Percentiles rank a stretch among this genome's conserved stretches.
phyloP scores from a whole-genome alignment of 2,113 vertebrate species.

The Oreochromis tanganicae region DNA sequence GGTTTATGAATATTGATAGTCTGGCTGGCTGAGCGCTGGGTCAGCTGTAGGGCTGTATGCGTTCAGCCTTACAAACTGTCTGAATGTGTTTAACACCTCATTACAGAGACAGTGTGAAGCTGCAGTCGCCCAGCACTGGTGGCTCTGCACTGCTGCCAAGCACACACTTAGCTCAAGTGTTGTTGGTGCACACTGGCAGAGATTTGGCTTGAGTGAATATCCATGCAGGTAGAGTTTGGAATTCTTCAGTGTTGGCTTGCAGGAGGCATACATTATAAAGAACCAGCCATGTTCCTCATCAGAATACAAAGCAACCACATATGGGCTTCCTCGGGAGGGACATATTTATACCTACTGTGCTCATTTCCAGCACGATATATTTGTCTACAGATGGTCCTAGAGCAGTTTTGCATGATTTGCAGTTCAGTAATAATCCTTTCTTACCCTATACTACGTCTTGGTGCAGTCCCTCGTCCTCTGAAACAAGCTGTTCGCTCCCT shows the following conservation, averaged over 20 bases:
- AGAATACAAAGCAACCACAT: background rate
- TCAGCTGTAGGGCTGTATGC: background rate
- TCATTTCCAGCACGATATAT: background rate
- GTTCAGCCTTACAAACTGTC: background rate
- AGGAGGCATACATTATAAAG: background rate
- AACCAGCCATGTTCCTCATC: background rate
- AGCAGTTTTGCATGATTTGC: background rate
- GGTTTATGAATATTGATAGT: conserved; percentile 61
- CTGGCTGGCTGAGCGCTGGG: conserved; percentile 14
- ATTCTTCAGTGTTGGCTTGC: background rate
- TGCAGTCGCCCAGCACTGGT: background rate
- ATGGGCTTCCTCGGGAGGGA: background rate
- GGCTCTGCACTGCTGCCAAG: conserved; percentile 17
- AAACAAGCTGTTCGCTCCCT: background rate
- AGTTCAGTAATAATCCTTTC: background rate
- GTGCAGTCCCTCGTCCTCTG: background rate
- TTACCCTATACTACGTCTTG: background rate
- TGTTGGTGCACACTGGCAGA: conserved; percentile 40
- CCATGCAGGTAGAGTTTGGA: background rate
- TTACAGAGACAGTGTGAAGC: conserved; percentile 2
- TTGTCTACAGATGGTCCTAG: background rate
- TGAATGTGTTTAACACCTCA: conserved; percentile 29
- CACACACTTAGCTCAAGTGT: conserved; percentile 23
- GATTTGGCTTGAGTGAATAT: background rate
- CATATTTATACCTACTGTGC: background rate